Percentiles rank a stretch among this genome's conserved stretches.
phyloP scores from a whole-genome alignment of 1,140 invertebrate genomes.

The Chrysomallon squamiferum region DNA sequence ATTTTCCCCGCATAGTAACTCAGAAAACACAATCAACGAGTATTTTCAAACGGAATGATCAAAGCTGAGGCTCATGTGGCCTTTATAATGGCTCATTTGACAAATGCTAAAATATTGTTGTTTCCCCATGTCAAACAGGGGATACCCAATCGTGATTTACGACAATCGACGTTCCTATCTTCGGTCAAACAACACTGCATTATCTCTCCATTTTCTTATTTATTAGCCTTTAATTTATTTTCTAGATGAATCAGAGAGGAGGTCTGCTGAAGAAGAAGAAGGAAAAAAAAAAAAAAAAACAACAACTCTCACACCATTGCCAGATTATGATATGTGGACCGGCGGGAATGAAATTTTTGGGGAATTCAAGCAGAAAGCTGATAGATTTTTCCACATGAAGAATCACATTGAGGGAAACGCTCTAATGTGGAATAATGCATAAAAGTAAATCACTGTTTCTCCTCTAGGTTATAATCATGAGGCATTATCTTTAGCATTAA shows the following conservation, averaged over 20 bases:
- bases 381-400: slow-evolving; percentile 20
- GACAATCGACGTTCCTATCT: slow-evolving; percentile 9
- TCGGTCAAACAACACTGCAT: slow-evolving; percentile 21
- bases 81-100: slow-evolving; percentile 9
- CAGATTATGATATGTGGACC: slow-evolving; percentile 7
- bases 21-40: slow-evolving; percentile 5
- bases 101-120: slow-evolving; percentile 17
- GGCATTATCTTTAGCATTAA: slow-evolving; percentile 23
- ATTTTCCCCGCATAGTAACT: background rate
- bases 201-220: slow-evolving; percentile 23
- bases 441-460: slow-evolving; percentile 12
- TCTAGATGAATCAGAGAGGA: slow-evolving; percentile 14
- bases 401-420: slow-evolving; percentile 9
- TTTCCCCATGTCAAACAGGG: slow-evolving; percentile 4
- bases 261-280: too few species aligned
- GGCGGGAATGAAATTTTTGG: slow-evolving; percentile 1
- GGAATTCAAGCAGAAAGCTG: slow-evolving; percentile 5
- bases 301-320: too few species aligned
- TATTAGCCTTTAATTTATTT: slow-evolving; percentile 29
- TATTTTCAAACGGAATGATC: background rate
- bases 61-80: background rate
- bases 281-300: too few species aligned
- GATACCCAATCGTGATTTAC: slow-evolving; percentile 6
- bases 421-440: slow-evolving; percentile 3
- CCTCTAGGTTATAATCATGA: slow-evolving; percentile 14